Conservation (phyloP, 2,888 invertebrate genomes). For the Meloe dianella region DNA sequence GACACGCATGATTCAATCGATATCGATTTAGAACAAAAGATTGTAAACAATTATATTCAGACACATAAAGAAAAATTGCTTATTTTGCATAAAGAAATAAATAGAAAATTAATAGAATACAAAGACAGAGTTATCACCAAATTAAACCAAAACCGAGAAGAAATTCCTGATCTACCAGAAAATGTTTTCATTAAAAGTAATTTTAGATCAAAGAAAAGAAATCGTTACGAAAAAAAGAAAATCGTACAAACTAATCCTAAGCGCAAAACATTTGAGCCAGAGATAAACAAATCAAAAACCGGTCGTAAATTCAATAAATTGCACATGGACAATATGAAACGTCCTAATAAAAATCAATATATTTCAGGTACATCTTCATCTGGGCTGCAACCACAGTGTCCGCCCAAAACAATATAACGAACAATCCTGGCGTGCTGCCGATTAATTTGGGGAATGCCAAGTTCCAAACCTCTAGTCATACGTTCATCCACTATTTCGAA, state of each 20-base stretch:
- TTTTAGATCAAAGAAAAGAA: neutral
- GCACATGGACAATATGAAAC: slow-evolving; percentile 1
- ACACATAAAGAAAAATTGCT: neutral
- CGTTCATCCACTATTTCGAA: neutral
- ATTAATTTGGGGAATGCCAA: neutral
- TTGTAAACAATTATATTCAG: neutral
- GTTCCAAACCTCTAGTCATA: neutral
- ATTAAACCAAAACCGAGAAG: neutral
- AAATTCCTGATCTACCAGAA: neutral
- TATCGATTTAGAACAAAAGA: no score
- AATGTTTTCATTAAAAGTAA: slow-evolving; percentile 1
- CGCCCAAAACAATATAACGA: slow-evolving; percentile 3
- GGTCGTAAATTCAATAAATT: neutral
- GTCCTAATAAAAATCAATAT: neutral
- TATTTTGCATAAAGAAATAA: neutral
- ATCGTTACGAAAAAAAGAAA: slow-evolving; percentile 4
- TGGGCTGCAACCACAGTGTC: neutral
- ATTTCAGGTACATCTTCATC: slow-evolving; percentile 5
- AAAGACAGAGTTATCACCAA: neutral
- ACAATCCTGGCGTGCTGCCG: neutral
- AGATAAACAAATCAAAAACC: neutral
- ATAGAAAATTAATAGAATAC: neutral
- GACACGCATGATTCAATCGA: neutral
- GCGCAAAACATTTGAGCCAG: neutral
- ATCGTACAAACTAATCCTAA: neutral